Evolutionary conservation across 2,888 invertebrate species (phyloP), one percentile per base, ranked within the genome.

Genomic region (Petrolisthes cinctipes): DNA sequence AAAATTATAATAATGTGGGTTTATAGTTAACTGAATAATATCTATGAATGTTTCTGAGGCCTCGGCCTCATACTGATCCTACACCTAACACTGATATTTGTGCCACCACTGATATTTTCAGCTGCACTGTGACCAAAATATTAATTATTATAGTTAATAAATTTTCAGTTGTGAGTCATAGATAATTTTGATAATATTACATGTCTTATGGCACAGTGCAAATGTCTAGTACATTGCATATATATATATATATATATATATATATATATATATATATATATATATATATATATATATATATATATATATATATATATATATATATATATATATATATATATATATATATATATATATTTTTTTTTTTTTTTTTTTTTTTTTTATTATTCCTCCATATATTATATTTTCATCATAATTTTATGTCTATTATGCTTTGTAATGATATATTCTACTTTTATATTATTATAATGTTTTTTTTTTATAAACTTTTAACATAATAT

Each of bases 161-260:
- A n/a, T n/a, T n/a, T n/a, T n/a, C n/a, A n/a, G n/a, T n/a, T n/a
- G n/a, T n/a, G n/a, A n/a, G n/a, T n/a, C n/a, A n/a, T n/a, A n/a
- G n/a, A n/a, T n/a, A n/a, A n/a, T n/a, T n/a, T n/a, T n/a, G n/a
- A n/a, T n/a, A n/a, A n/a, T n/a, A n/a, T n/a, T n/a, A n/a, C n/a
- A n/a, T n/a, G n/a, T n/a, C n/a, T n/a, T n/a, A n/a, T n/a, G n/a
- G n/a, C n/a, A n/a, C n/a, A n/a, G n/a, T n/a, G n/a, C n/a, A n/a
- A n/a, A n/a, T n/a, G n/a, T n/a, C n/a, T n/a, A n/a, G n/a, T n/a
- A n/a, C n/a, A n/a, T n/a, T 61, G 14, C 14, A 61, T 61, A 66
- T 66, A 66, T 66, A 66, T 66, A 66, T 66, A 66, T 66, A 66
- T 66, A 66, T 66, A 66, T 66, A 66, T 66, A 61, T 61, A 61